These are phyloP conservation scores for Crenichthys baileyi DNA, from an alignment of 2,797 vertebrate genomes.

Conservation along the genomic window DNA sequence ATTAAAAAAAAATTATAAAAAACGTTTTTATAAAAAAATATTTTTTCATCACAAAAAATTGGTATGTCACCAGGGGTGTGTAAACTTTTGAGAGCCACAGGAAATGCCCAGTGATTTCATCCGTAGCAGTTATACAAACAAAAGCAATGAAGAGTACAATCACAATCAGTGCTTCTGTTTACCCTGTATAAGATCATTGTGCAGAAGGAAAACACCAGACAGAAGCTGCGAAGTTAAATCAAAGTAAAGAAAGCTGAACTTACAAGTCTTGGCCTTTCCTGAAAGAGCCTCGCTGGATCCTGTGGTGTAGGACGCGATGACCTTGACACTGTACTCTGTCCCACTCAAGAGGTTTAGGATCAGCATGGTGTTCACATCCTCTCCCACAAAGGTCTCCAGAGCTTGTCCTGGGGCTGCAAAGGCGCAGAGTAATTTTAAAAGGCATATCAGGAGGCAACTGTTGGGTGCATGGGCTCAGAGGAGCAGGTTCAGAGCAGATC, in stretches of 20 bases:
- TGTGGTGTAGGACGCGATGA: conserved; percentile 92
- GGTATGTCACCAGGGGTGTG: too few relatives aligned
- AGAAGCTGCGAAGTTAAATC: conserved; percentile 4
- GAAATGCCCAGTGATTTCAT: too few relatives aligned
- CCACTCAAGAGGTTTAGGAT: conserved; percentile 94
- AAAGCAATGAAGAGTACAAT: too few relatives aligned
- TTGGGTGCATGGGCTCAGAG: not conserved
- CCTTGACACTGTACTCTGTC: conserved; percentile 92
- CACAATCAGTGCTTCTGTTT: too few relatives aligned
- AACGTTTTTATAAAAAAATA: too few relatives aligned
- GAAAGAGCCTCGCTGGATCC: conserved; percentile 91
- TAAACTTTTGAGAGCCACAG: too few relatives aligned
- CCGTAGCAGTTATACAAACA: too few relatives aligned
- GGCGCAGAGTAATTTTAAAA: not conserved
- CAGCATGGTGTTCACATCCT: conserved; percentile 92
- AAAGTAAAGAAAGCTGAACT: conserved; percentile 59
- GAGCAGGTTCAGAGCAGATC: not conserved
- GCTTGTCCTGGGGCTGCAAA: conserved; percentile 85
- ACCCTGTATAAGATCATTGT: not conserved
- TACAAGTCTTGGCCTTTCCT: conserved; percentile 89
- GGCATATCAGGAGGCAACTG: not conserved
- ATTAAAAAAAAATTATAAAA: too few relatives aligned
- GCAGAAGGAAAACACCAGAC: not conserved
- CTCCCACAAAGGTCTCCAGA: conserved; percentile 94
- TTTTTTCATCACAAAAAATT: too few relatives aligned